These are phyloP conservation scores for Pristionchus maxplancki DNA, from an alignment of 2,888 invertebrate species.

Conservation along the genomic window DNA sequence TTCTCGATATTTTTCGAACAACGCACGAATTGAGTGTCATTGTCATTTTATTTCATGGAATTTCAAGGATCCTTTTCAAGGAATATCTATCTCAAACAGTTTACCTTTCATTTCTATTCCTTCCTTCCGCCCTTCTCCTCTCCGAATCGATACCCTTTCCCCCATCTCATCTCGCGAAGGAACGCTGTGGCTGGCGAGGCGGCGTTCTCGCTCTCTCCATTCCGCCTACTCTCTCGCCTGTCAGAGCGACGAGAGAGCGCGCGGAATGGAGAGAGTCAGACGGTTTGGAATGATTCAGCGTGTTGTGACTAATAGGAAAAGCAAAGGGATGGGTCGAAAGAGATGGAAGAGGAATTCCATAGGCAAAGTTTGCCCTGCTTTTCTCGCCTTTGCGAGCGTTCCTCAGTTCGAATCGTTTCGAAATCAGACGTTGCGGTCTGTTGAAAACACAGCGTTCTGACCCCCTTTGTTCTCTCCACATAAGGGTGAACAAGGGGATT, in stretches of 20 bases:
- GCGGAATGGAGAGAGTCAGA: too few species aligned
- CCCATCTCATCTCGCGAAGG: background rate
- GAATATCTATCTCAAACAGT: too few species aligned
- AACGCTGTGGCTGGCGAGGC: background rate
- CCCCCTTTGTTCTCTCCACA: too few species aligned
- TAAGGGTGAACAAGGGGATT: too few species aligned
- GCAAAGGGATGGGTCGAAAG: slow-evolving; percentile 16
- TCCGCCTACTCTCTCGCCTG: too few species aligned
- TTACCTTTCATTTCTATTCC: background rate
- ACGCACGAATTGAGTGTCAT: too few species aligned
- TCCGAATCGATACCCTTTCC: background rate
- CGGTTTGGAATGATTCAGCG: background rate
- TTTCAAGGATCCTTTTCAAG: too few species aligned
- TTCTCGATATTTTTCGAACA: too few species aligned
- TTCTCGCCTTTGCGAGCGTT: background rate
- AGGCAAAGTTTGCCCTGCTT: background rate
- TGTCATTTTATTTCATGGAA: too few species aligned
- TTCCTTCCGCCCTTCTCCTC: background rate
- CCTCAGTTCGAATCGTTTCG: background rate
- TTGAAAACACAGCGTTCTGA: too few species aligned
- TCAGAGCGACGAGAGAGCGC: too few species aligned
- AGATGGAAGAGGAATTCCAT: slow-evolving; percentile 14
- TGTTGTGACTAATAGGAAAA: slow-evolving; percentile 26
- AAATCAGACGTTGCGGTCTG: background rate
- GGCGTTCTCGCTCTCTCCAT: too few species aligned